These are phyloP conservation scores for Megalops atlanticus DNA, from an alignment of 2,113 vertebrate species.

Conservation along the genomic window DNA sequence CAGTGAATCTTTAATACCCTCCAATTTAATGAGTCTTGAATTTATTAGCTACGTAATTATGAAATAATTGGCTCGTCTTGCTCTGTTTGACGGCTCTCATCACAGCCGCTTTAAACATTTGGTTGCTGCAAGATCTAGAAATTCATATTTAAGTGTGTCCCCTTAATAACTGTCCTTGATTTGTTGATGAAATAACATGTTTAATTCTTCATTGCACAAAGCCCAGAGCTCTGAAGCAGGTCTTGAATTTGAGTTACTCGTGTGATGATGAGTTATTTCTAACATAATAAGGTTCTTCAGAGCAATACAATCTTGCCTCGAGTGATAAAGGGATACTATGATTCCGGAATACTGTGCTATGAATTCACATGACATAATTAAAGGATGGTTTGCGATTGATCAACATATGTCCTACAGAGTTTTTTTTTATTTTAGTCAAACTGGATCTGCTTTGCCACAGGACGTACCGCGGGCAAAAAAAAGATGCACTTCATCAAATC, in stretches of 20 bases:
- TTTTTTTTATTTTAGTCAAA: neutral
- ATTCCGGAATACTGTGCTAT: neutral
- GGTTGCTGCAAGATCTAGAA: neutral
- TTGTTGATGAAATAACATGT: conserved; percentile 21
- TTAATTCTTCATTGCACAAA: conserved; percentile 19
- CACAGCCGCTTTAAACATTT: neutral
- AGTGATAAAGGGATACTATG: neutral
- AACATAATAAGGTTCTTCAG: neutral
- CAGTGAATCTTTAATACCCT: conserved; percentile 12
- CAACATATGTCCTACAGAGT: neutral
- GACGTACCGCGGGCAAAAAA: too few species aligned
- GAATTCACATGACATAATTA: neutral
- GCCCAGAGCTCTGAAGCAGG: conserved; percentile 3
- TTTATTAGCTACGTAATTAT: neutral
- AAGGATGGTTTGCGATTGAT: neutral
- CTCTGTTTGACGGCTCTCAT: neutral
- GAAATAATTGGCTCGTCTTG: conserved; percentile 35
- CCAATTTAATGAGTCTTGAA: neutral
- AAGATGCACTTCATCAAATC: too few species aligned
- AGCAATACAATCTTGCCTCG: neutral
- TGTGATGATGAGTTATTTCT: neutral
- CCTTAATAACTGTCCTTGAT: conserved; percentile 27
- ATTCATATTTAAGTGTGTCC: conserved; percentile 1
- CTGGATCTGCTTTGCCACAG: too few species aligned
- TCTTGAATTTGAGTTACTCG: neutral